Evolutionary conservation across 2,113 vertebrate genomes (phyloP), one percentile per base, ranked within the genome.

Genomic region (Oncorhynchus nerka): DNA sequence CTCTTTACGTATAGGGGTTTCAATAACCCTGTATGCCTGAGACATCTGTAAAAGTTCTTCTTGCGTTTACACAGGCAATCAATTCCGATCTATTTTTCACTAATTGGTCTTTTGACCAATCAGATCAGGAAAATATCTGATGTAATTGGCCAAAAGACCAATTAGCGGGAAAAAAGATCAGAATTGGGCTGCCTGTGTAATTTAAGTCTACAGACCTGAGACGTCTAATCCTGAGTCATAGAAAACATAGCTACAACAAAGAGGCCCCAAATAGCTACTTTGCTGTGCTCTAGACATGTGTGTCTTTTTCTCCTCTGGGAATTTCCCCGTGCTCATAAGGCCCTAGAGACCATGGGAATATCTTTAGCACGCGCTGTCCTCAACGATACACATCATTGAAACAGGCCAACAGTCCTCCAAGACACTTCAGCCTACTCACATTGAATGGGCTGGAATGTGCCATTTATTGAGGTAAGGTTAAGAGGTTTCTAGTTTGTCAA

Each of bases 281-380:
- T 82, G 79, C 79, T 83, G 80, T 79, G 39, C 70, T 84, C 73
- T 71, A 80, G 65, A 81, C 81, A 55, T 74, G 80, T 79, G 79
- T 78, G 79, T 83, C 83, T 79, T 75, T 66, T 45, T 15, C 3
- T 61, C 75, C 71, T 19, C 67, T 80, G 90, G 92, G 90, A 86
- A 83, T 87, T 71, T 75, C 90, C 73, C 73, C 16, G 1, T 73
- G 80, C 76, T 81, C 74, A 65, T 15, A n/a, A 74, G 78, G 28
- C 86, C 85, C 83, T 15, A 39, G 85, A 84, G 89, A 73, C 81
- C 73, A 76, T 5, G 78, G n/a, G 76, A 81, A 85, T 32, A 82
- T 78, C 13, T 70, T 81, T 80, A 75, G 89, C 88, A 87, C 87
- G 86, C 84, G 75, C 84, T 20, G 72, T 80, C 77, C 87, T 70